Conservation (phyloP, 1,140 invertebrate species). For the Pristionchus pacificus region DNA sequence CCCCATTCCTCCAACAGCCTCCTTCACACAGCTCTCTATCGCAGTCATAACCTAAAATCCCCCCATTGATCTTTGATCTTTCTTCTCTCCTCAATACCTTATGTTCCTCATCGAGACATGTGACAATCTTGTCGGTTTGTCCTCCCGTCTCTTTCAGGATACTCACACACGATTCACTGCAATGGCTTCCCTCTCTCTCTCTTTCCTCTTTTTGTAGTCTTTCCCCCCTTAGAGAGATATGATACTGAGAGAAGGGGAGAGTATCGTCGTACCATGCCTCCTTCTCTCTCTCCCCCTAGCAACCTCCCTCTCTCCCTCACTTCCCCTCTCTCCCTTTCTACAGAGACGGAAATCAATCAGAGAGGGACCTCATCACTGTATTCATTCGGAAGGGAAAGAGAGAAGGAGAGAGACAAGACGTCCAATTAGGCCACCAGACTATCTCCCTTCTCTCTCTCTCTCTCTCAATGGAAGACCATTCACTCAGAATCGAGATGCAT, state of each 20-base stretch:
- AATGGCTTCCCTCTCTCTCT: too few species aligned
- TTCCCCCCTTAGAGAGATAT: too few species aligned
- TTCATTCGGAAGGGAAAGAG: background rate
- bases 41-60: background rate
- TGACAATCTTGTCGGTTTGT: background rate
- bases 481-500: too few species aligned
- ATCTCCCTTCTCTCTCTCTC: too few species aligned
- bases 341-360: constrained; percentile 1
- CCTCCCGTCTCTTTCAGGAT: background rate
- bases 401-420: background rate
- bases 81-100: background rate
- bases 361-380: background rate
- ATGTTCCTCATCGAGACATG: background rate
- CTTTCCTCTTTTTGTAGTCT: too few species aligned
- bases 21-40: background rate
- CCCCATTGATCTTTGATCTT: background rate
- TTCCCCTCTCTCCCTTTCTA: too few species aligned
- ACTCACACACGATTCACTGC: background rate
- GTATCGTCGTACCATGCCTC: too few species aligned
- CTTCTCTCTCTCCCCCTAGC: too few species aligned
- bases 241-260: too few species aligned
- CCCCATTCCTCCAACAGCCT: constrained; percentile 6
- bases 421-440: background rate
- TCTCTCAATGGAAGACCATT: too few species aligned
- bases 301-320: too few species aligned